Conservation (phyloP, 2,113 vertebrate species). For the Thamnophis sirtalis region DNA sequence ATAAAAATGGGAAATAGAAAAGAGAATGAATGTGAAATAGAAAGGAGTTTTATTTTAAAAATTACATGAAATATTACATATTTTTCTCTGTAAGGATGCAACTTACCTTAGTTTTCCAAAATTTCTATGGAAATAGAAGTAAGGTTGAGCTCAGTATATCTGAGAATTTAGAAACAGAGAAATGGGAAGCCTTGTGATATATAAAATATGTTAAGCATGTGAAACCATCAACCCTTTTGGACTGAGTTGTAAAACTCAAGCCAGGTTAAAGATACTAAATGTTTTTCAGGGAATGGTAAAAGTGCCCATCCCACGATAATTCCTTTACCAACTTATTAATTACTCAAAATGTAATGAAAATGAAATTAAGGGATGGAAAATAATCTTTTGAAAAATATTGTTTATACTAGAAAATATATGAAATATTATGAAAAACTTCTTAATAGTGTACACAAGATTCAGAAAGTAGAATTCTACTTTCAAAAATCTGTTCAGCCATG, state of each 20-base stretch:
- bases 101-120: not conserved
- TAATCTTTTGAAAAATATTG: not conserved
- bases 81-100: not conserved
- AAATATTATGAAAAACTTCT: slow-evolving; percentile 1
- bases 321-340: not conserved
- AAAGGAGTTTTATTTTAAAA: not conserved
- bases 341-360: slow-evolving; percentile 1
- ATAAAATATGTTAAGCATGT: not conserved
- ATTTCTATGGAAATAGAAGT: not conserved
- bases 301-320: not conserved
- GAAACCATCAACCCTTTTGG: not conserved
- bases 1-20: not conserved
- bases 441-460: not conserved
- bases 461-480: not conserved
- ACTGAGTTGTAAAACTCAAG: not conserved
- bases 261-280: not conserved
- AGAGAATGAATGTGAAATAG: not conserved
- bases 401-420: not conserved
- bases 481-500: not conserved
- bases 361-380: not conserved
- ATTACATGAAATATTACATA: not conserved
- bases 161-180: not conserved
- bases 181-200: not conserved
- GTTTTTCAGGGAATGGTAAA: not conserved
- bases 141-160: not conserved